phyloP scores from a whole-genome alignment of 2,113 vertebrate genomes.

The Rallus limicola region DNA sequence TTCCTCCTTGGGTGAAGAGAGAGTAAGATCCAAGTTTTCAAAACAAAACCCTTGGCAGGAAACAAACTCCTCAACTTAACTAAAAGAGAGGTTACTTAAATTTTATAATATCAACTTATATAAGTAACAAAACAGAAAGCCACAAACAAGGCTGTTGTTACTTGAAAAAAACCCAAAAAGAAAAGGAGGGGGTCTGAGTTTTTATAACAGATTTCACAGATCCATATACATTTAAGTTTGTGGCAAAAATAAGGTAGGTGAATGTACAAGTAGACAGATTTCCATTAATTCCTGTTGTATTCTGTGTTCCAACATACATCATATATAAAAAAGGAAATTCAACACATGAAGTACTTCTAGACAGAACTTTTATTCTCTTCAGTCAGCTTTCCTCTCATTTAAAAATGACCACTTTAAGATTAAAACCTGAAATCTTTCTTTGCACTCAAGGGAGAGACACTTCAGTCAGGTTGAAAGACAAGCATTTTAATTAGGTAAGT shows the following conservation, averaged over 20 bases:
- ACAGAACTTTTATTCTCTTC: conserved; percentile 8
- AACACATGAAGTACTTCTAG: background rate
- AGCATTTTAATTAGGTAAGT: conserved; percentile 8
- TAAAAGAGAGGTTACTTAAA: background rate
- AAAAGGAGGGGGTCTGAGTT: fast-evolving
- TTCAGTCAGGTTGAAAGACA: conserved; percentile 2
- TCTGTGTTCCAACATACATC: background rate
- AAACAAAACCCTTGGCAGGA: background rate
- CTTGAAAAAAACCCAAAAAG: too few species aligned
- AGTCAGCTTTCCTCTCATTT: background rate
- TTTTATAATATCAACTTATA: background rate
- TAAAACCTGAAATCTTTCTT: conserved; percentile 1
- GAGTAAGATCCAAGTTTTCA: background rate
- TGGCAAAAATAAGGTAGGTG: background rate
- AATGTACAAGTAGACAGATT: background rate
- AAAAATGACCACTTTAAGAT: conserved; percentile 9
- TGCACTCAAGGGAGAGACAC: background rate
- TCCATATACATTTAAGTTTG: background rate
- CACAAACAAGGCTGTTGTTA: background rate
- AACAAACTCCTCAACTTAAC: background rate
- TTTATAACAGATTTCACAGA: background rate
- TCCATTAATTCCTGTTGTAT: background rate
- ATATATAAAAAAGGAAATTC: conserved; percentile 21
- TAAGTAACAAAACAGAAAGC: background rate
- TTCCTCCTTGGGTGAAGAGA: background rate